Base-by-base conservation (phyloP, 2,888 invertebrate genomes). In the Octodonta nipae region DNA sequence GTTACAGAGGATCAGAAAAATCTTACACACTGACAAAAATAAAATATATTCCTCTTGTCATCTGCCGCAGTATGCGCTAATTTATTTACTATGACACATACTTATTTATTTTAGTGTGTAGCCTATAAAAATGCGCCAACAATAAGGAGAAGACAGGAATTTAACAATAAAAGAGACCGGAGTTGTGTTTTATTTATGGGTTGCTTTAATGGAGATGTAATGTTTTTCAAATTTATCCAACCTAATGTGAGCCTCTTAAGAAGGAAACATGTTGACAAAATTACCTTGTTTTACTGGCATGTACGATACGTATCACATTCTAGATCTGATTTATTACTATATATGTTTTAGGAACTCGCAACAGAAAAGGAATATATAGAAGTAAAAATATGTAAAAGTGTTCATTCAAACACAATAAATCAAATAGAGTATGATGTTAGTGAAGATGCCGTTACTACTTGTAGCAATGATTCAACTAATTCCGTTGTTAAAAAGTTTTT, bases 251-350 rank as follows among this genome's bases (percentile, higher is more conserved):
- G 66, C 3, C 58, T 75, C 2, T 63, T 75, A 35, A 58, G 67
- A 37, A 64, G 62, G 40, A 68, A 68, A 41, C 54, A 67, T 3
- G 60, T 66, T 2, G 73, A 73, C 38, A 63, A 63, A 40, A 58
- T 70, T 31, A 70, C 66, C 39, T 61, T 66, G 26, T 73, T 70
- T 48, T 73, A 69, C 44, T 75, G 74, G 74, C 64, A 64, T 61
- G 75, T 74, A 53, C 56, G 51, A 34, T 11, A 15, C 2, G 15
- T 8, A 8, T 1, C 3, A 15, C 13, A 3, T 3, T 1, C 12
- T 4, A 8, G 8, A 25, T 30, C n/a, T 16, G 15, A 12, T 13
- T 13, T 3, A 24, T 6, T 11, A 28, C 20, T 4, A 26, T 29
- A 28, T 33, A 5, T 20, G n/a, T 56, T 53, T 28, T 35, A 73